Percentiles rank a stretch among this genome's conserved stretches.
These are phyloP conservation scores for Limnothrissa miodon DNA, from an alignment of 2,113 vertebrate genomes.

Conservation along the genomic window DNA sequence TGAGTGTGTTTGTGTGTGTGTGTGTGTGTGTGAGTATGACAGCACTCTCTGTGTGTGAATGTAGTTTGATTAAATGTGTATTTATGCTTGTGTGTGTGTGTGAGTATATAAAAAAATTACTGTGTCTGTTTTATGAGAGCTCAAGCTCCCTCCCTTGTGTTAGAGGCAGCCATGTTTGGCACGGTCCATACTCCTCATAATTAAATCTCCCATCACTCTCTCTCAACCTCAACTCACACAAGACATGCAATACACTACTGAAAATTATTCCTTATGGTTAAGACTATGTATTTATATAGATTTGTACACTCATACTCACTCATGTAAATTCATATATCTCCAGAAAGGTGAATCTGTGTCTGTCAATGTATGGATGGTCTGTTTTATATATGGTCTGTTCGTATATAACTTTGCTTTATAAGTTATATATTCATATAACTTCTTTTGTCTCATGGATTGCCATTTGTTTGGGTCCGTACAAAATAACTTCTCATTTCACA, in stretches of 20 bases:
- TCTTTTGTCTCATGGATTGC: neutral
- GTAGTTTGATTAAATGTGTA: neutral
- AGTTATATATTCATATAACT: slow-evolving; percentile 11
- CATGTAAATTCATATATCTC: slow-evolving; percentile 78
- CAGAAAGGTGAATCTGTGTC: slow-evolving; percentile 78
- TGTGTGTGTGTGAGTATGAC: neutral
- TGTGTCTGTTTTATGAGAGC: neutral
- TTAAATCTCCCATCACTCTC: slow-evolving; percentile 55
- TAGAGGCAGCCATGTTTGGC: neutral
- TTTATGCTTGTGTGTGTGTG: neutral
- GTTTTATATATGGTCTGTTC: neutral
- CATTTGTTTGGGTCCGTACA: slow-evolving; percentile 73
- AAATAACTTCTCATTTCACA: slow-evolving; percentile 92
- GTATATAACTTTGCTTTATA: too few relatives aligned
- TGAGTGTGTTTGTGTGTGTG: neutral
- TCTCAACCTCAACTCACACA: slow-evolving; percentile 56
- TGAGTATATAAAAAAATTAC: neutral
- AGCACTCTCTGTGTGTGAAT: neutral
- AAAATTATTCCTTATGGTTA: slow-evolving; percentile 70
- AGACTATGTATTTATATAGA: slow-evolving; percentile 75
- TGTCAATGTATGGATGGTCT: slow-evolving; percentile 3
- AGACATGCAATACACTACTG: slow-evolving; percentile 70
- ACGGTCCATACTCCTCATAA: slow-evolving; percentile 15
- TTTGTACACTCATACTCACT: too few relatives aligned
- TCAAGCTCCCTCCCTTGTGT: slow-evolving; percentile 20